Evolutionary conservation across 2,888 invertebrate genomes (phyloP).

Genomic region (Barypeithes pellucidus): DNA sequence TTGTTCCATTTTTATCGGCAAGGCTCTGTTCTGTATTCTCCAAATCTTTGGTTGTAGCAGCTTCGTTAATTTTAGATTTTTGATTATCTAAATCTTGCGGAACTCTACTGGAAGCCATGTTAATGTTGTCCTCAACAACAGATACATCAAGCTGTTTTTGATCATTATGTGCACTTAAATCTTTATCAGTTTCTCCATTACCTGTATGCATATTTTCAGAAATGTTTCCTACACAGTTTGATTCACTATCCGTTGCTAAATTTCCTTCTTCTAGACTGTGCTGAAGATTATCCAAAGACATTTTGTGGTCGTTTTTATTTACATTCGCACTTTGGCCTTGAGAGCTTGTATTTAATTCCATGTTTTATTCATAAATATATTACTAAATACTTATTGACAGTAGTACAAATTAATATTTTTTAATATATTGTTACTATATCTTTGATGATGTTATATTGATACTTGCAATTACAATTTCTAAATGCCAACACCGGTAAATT

Average conservation of each 20-base stretch:
- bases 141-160: neutral
- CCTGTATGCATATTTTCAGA: neutral
- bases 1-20: neutral
- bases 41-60: neutral
- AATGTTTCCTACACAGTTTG: neutral
- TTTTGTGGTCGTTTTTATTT: neutral
- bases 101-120: neutral
- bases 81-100: neutral
- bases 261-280: neutral
- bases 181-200: neutral
- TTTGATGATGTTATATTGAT: too few species aligned
- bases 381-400: neutral
- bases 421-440: neutral
- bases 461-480: neutral
- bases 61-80: too few species aligned
- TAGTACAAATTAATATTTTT: neutral
- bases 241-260: neutral
- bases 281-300: neutral
- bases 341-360: neutral
- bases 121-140: neutral
- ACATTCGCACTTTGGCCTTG: neutral
- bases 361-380: constrained; percentile 8
- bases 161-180: neutral
- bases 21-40: neutral
- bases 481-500: constrained; percentile 18